Percentiles rank a stretch among this genome's conserved stretches.
Conservation (phyloP, 2,113 vertebrate genomes). For the Hemicordylus capensis region DNA sequence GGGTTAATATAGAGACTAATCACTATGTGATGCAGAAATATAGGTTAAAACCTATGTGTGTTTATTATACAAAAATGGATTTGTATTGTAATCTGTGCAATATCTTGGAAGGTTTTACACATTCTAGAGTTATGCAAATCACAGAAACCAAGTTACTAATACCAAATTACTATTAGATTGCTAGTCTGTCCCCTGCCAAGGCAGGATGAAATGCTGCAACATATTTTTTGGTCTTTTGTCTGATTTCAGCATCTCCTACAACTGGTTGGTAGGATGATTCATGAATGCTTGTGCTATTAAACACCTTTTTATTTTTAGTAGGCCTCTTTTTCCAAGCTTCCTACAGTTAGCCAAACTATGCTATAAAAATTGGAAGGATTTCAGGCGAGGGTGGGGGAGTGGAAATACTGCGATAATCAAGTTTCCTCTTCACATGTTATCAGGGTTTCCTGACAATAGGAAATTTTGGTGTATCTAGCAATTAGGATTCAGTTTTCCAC, state of each 20-base stretch:
- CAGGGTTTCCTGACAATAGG: background rate
- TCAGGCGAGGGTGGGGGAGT: background rate
- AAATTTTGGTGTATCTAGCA: conserved; percentile 1
- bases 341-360: background rate
- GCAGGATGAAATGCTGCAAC: background rate
- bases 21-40: fast-evolving
- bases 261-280: conserved; percentile 26
- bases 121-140: background rate
- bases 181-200: background rate
- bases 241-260: background rate
- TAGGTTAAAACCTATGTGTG: fast-evolving
- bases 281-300: conserved; percentile 22
- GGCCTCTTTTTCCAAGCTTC: conserved; percentile 8
- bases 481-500: background rate
- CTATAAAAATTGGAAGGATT: conserved; percentile 18
- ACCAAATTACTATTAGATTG: conserved; percentile 28
- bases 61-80: background rate
- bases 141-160: conserved; percentile 22
- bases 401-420: background rate
- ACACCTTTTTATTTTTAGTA: conserved; percentile 33
- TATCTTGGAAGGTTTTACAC: conserved; percentile 8
- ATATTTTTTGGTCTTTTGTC: conserved; percentile 44
- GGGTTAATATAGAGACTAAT: background rate
- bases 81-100: conserved; percentile 21
- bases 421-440: background rate